Base-by-base conservation (phyloP, 2,888 invertebrate species). In the Apodemia mormo region DNA sequence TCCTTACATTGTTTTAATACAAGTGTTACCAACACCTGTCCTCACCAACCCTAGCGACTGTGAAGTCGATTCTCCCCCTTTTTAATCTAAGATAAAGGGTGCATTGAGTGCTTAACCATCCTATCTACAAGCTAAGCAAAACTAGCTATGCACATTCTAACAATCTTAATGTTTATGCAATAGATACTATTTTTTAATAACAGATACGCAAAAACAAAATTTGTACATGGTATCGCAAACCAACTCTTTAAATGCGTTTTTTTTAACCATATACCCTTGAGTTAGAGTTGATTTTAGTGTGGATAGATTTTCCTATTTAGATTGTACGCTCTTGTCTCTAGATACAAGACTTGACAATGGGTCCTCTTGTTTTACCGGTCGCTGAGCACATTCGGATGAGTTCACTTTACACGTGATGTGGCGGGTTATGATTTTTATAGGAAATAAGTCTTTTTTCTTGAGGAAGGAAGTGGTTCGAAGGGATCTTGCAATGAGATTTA, bases 61-160 rank as follows among this genome's bases (percentile, higher is more conserved):
- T 76, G 76, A 79, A 77, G 76, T 78, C 80, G 81, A 80, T 80
- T 78, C 81, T 85, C 84, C 85, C 52, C 81, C 82, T 89, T 92
- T 90, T 90, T 91, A 90, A 92, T 92, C 92, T 90, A 82, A 91
- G 90, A 91, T 92, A 92, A 91, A 91, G 88, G 87, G 86, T 88
- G 87, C 88, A 90, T 91, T 88, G 90, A 90, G 89, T 88, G 83
- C 89, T 88, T 89, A 90, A 88, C 87, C 86, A 83, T 86, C 87
- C 81, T 82, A 84, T 84, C 85, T 84, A 78, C 78, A 75, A 77
- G 76, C 77, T 83, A 78, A 81, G 77, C 52, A 73, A 69, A 72
- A 69, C 71, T 71, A 72, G 45, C 30, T 52, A 66, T 54, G 68
- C 30, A 56, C 67, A 64, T 67, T 43, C 58, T 30, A 29, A 52